Evolutionary conservation across 2,113 vertebrate species (phyloP).

Genomic region (Illadopsis cleaveri): DNA sequence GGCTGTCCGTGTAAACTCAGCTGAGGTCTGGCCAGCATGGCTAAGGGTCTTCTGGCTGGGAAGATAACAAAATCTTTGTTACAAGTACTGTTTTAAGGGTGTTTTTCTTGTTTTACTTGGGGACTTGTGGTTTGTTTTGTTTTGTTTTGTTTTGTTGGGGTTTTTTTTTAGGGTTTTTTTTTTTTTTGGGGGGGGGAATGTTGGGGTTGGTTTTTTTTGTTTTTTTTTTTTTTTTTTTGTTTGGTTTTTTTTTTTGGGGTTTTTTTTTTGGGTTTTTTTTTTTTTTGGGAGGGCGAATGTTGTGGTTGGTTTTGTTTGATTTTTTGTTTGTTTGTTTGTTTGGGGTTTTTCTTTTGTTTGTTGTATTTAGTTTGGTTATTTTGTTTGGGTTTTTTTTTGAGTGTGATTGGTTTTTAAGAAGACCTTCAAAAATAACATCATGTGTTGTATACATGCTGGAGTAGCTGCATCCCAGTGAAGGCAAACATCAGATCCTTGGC

Average conservation of each 20-base stretch:
- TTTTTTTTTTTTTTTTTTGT: background rate
- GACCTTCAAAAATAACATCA: background rate
- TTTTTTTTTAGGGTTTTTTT: too few relatives aligned
- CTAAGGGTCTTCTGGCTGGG: background rate
- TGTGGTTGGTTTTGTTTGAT: background rate
- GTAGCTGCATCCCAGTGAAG: background rate
- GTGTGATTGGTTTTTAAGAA: background rate
- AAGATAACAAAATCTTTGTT: background rate
- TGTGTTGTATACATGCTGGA: background rate
- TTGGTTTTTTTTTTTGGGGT: too few relatives aligned
- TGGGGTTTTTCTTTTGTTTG: background rate
- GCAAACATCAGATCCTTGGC: background rate
- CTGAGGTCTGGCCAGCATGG: background rate
- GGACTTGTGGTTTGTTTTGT: background rate
- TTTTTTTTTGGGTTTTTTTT: background rate
- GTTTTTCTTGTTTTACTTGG: background rate
- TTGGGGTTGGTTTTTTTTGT: background rate
- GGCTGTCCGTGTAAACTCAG: background rate
- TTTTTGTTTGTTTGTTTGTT: background rate
- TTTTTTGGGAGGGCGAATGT: background rate
- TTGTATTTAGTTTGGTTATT: background rate
- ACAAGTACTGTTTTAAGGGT: background rate
- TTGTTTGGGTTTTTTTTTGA: background rate
- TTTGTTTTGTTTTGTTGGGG: too few relatives aligned
- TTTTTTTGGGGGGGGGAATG: too few relatives aligned